Evolutionary conservation across 2,888 invertebrate genomes (phyloP).

Genomic region (Eugnorisma glareosa): DNA sequence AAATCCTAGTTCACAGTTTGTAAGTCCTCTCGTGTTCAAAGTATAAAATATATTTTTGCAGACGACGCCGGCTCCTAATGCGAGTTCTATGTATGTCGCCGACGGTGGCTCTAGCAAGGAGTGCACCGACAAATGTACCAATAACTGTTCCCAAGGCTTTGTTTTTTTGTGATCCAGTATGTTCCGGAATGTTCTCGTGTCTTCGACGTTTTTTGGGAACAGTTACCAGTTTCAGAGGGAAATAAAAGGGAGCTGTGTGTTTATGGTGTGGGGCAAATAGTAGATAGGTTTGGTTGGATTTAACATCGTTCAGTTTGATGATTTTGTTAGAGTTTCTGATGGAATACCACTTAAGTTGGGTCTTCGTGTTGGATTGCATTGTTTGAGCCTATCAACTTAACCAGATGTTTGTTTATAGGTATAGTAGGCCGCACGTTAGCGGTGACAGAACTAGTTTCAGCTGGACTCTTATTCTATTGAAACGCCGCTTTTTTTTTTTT

Average conservation of each 20-base stretch:
- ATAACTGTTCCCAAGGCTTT: slow-evolving; percentile 53
- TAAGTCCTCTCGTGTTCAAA: slow-evolving; percentile 44
- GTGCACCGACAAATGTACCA: slow-evolving; percentile 63
- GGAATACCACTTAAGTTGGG: neutral
- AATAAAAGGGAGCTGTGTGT: neutral
- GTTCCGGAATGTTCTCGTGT: neutral
- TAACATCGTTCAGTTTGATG: neutral
- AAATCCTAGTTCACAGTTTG: slow-evolving; percentile 45
- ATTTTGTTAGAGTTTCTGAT: neutral
- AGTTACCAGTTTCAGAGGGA: neutral
- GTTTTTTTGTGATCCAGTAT: slow-evolving; percentile 41
- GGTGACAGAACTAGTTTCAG: neutral
- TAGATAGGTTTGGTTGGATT: neutral
- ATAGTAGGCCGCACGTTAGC: neutral
- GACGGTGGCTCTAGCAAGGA: slow-evolving; percentile 43
- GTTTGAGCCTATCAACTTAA: neutral
- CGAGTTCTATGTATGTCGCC: slow-evolving; percentile 74
- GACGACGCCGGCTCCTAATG: slow-evolving; percentile 67
- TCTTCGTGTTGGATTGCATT: neutral
- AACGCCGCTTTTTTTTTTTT: too few species aligned
- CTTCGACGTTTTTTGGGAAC: slow-evolving; percentile 4
- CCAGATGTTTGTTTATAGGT: neutral
- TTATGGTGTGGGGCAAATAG: neutral
- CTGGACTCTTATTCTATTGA: neutral
- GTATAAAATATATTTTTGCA: slow-evolving; percentile 63